Evolutionary conservation across 1,140 invertebrate species (phyloP).

Genomic region (Drosophila bipectinata): DNA sequence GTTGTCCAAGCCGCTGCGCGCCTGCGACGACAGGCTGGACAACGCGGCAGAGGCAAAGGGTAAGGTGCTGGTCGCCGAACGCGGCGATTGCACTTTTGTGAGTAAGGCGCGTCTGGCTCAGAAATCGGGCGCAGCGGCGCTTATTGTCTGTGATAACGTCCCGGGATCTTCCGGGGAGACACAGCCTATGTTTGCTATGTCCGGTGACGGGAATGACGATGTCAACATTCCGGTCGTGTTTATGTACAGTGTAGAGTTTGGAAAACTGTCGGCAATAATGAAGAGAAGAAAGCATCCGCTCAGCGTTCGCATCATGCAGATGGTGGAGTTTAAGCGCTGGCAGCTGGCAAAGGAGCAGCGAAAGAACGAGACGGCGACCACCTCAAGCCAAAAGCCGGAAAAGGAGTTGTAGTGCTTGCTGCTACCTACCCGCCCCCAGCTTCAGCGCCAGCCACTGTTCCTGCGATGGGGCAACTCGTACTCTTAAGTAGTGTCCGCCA

Average conservation of each 20-base stretch:
- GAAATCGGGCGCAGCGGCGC: conserved; percentile 91
- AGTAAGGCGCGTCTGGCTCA: conserved; percentile 96
- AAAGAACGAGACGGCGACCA: conserved; percentile 49
- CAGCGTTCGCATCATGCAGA: conserved; percentile 75
- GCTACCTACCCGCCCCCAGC: conserved; percentile 1
- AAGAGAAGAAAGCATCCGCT: conserved; percentile 42
- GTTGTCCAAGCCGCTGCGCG: conserved; percentile 88
- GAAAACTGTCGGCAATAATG: conserved; percentile 57
- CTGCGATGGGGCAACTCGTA: background rate
- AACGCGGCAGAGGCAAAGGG: conserved; percentile 88
- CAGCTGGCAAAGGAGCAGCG: conserved; percentile 72
- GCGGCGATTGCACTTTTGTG: conserved; percentile 97
- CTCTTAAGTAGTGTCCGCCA: conserved; percentile 46
- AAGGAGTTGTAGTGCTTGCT: conserved; percentile 76
- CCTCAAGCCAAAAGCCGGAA: conserved; percentile 59
- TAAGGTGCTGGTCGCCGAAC: conserved; percentile 92
- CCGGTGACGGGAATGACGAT: conserved; percentile 95
- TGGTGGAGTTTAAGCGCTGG: conserved; percentile 82
- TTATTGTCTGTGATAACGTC: conserved; percentile 94
- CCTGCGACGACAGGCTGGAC: conserved; percentile 85
- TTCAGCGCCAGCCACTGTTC: conserved; percentile 18
- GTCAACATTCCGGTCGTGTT: conserved; percentile 96
- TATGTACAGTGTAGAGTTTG: conserved; percentile 91
- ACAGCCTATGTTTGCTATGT: conserved; percentile 97
- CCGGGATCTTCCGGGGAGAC: conserved; percentile 88